Evolutionary conservation across 2,797 vertebrate species (phyloP).

Genomic region (Merluccius polli): DNA sequence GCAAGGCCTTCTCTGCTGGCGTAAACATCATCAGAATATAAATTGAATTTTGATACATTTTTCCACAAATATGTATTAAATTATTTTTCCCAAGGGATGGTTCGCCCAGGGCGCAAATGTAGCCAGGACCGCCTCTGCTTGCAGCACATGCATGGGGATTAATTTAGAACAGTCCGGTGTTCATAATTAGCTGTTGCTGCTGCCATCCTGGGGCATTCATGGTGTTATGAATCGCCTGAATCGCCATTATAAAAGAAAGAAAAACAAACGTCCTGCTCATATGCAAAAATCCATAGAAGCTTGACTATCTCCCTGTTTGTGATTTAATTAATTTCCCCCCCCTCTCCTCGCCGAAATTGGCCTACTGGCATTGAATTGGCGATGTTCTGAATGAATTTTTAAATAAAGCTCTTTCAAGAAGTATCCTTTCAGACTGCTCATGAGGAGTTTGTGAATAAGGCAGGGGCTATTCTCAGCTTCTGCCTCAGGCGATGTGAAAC

Average conservation of each 20-base stretch:
- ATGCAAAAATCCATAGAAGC: conserved; percentile 52
- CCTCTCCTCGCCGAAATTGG: conserved; percentile 35
- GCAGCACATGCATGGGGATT: neutral
- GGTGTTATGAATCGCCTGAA: neutral
- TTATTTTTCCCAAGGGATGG: too few relatives aligned
- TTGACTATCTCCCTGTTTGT: neutral
- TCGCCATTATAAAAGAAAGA: neutral
- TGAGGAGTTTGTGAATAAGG: neutral
- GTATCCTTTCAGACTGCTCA: neutral
- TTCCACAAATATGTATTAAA: too few relatives aligned
- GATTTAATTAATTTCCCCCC: conserved; percentile 27
- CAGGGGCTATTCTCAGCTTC: neutral
- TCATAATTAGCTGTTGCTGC: neutral
- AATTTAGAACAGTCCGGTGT: neutral
- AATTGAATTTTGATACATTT: too few relatives aligned
- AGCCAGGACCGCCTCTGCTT: too few relatives aligned
- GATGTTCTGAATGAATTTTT: conserved; percentile 63
- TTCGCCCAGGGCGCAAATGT: too few relatives aligned
- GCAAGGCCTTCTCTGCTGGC: too few relatives aligned
- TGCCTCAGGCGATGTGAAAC: neutral
- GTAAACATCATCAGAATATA: too few relatives aligned
- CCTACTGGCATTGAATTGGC: conserved; percentile 53
- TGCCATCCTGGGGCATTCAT: neutral
- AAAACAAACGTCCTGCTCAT: conserved; percentile 32
- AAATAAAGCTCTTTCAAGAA: conserved; percentile 47